These are phyloP conservation scores for Tetragonula clypearis DNA, from an alignment of 1,140 invertebrate genomes.

Conservation along the genomic window DNA sequence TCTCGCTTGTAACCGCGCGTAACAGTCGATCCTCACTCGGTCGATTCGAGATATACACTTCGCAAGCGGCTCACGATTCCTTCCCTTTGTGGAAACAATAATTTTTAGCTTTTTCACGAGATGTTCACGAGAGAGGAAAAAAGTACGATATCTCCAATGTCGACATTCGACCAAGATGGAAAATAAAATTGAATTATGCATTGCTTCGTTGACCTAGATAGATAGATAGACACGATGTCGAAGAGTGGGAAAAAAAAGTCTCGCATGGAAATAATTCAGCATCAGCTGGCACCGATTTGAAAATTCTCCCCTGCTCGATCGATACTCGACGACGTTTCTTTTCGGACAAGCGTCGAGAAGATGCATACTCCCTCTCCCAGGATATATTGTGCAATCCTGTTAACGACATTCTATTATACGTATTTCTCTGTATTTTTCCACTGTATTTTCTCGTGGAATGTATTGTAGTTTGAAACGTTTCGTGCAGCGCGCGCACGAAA, in stretches of 20 bases:
- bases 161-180: neutral
- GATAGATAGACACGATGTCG: neutral
- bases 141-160: neutral
- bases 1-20: neutral
- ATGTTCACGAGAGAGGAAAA: neutral
- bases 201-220: constrained; percentile 43
- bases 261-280: constrained; percentile 25
- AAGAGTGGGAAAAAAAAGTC: neutral
- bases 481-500: neutral
- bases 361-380: neutral
- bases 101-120: neutral
- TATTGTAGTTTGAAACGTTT: neutral
- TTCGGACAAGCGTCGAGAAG: neutral
- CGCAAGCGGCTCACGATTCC: neutral
- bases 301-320: constrained; percentile 25
- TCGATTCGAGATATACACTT: neutral
- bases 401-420: neutral
- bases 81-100: neutral
- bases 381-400: neutral
- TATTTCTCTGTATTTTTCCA: neutral
- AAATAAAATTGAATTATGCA: constrained; percentile 68
- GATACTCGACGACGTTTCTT: constrained; percentile 7
- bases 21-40: neutral
- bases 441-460: neutral
- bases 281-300: constrained; percentile 19